phyloP scores from a whole-genome alignment of 1,140 invertebrate species.

The Teleopsis dalmanni region DNA sequence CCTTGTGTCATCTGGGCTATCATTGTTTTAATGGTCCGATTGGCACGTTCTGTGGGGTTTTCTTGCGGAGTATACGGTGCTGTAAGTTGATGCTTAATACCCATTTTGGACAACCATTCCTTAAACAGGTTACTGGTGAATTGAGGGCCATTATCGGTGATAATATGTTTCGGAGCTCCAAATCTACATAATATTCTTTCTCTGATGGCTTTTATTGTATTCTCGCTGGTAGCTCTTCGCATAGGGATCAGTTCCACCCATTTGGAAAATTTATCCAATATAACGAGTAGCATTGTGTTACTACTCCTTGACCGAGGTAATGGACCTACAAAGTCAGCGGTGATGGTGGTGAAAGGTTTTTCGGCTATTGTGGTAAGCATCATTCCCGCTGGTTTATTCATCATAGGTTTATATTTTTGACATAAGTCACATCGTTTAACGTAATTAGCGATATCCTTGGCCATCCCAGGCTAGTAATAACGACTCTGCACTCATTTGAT shows the following conservation, averaged over 20 bases:
- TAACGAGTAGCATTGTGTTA: too few relatives aligned
- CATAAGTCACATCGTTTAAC: background rate
- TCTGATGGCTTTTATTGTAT: background rate
- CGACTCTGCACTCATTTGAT: too few relatives aligned
- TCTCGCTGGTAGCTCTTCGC: too few relatives aligned
- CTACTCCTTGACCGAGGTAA: too few relatives aligned
- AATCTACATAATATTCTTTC: background rate
- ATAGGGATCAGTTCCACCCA: too few relatives aligned
- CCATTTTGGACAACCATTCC: background rate
- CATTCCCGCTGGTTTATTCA: background rate
- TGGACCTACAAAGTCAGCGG: background rate
- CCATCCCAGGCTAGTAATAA: conserved; percentile 3
- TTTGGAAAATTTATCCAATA: too few relatives aligned
- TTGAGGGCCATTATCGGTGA: conserved; percentile 3
- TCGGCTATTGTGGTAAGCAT: background rate
- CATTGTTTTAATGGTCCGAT: conserved; percentile 5
- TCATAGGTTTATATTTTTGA: background rate
- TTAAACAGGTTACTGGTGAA: too few relatives aligned
- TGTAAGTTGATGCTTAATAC: background rate
- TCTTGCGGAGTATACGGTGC: background rate
- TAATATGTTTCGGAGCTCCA: background rate
- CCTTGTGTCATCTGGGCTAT: background rate
- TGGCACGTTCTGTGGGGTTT: conserved; percentile 1
- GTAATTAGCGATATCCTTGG: background rate
- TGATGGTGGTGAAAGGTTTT: background rate